phyloP scores from a whole-genome alignment of 64 coral and sea anemone genomes.

The Montipora capricornis region DNA sequence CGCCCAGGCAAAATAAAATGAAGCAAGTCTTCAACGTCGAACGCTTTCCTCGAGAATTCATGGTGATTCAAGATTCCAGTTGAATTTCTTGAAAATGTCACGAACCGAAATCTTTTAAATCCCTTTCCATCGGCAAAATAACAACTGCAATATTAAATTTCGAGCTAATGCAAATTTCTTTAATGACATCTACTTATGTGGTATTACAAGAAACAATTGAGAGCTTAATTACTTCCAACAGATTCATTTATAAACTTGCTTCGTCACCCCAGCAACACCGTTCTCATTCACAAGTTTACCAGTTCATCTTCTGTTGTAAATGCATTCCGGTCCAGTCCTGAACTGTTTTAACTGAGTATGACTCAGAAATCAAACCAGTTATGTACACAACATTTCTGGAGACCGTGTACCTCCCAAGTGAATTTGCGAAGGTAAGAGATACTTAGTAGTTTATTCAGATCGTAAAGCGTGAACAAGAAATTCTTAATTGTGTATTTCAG shows the following conservation, averaged over 20 bases:
- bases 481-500: neutral
- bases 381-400: conserved; percentile 34
- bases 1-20: neutral
- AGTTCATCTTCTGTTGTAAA: too few relatives aligned
- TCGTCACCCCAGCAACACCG: conserved; percentile 46
- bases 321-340: too few relatives aligned
- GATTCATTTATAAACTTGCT: neutral
- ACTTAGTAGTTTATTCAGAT: neutral
- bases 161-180: conserved; percentile 34
- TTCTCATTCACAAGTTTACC: too few relatives aligned
- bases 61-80: too few relatives aligned
- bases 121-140: too few relatives aligned
- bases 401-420: conserved; percentile 22
- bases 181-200: neutral
- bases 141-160: neutral
- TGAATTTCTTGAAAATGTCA: too few relatives aligned
- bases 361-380: neutral
- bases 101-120: too few relatives aligned
- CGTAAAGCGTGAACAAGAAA: neutral
- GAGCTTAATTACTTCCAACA: conserved; percentile 8
- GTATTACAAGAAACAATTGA: neutral
- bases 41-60: neutral
- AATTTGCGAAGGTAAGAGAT: conserved; percentile 14
- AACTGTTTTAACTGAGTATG: neutral
- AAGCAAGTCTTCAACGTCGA: too few relatives aligned